These are phyloP conservation scores for Papilio aristodemus DNA, from an alignment of 1,140 invertebrate species.

Conservation along the genomic window DNA sequence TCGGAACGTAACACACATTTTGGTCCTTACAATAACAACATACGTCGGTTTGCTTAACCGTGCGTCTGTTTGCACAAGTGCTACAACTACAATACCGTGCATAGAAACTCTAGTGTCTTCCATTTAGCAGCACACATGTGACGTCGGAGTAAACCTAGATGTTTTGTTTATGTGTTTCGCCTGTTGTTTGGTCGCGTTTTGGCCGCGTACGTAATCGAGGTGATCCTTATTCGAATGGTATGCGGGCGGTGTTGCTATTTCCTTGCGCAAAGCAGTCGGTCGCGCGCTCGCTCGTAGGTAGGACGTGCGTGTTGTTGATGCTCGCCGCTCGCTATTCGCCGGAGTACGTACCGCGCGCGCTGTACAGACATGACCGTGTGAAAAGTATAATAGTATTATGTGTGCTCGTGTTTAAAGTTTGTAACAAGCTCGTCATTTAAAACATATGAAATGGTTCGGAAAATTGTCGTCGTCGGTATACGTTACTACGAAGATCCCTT, in stretches of 20 bases:
- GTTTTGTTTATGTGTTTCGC: constrained; percentile 58
- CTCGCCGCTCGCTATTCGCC: constrained; percentile 26
- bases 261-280: constrained; percentile 72
- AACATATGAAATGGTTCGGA: constrained; percentile 67
- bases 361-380: constrained; percentile 57
- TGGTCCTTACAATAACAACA: background rate
- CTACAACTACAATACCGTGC: constrained; percentile 3
- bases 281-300: constrained; percentile 48
- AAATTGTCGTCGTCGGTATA: constrained; percentile 73
- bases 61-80: constrained; percentile 56
- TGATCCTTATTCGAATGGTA: constrained; percentile 74
- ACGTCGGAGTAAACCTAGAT: constrained; percentile 47
- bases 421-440: constrained; percentile 45
- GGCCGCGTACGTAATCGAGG: constrained; percentile 70
- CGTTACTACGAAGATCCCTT: constrained; percentile 74
- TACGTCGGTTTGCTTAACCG: constrained; percentile 22
- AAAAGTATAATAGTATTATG: constrained; percentile 50
- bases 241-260: constrained; percentile 58
- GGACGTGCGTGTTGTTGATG: constrained; percentile 52
- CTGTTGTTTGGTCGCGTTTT: constrained; percentile 60
- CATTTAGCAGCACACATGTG: constrained; percentile 2
- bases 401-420: constrained; percentile 46
- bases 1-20: no score
- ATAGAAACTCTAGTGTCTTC: background rate
- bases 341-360: constrained; percentile 8